Evolutionary conservation across 2,113 vertebrate species (phyloP).

Genomic region (cattle (Bos taurus)): DNA sequence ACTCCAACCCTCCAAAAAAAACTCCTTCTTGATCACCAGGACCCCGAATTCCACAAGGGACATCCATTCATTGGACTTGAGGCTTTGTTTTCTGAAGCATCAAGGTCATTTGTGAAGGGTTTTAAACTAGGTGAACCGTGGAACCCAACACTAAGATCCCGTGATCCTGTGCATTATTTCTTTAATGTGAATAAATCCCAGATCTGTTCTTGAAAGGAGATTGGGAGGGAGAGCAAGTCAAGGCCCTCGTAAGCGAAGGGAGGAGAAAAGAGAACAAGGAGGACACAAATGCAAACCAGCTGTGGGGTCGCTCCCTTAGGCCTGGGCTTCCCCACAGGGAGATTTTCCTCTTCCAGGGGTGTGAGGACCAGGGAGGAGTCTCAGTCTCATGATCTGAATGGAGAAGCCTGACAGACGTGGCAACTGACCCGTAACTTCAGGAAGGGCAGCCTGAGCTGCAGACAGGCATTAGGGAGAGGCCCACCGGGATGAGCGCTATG

Average conservation of each 20-base stretch:
- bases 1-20: not conserved
- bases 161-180: not conserved
- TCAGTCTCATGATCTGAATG: not conserved
- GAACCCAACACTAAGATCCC: not conserved
- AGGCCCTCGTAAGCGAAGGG: not conserved
- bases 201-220: not conserved
- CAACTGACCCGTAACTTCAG: not conserved
- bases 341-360: not conserved
- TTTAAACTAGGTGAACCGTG: not conserved
- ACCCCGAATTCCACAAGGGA: not conserved
- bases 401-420: not conserved
- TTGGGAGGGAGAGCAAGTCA: not conserved
- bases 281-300: rapidly evolving
- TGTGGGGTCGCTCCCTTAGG: not conserved
- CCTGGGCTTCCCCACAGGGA: not conserved
- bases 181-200: not conserved
- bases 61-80: not conserved
- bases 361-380: not conserved
- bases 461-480: not conserved
- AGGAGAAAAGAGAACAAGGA: not conserved
- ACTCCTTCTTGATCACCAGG: not conserved
- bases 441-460: not conserved
- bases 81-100: not conserved
- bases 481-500: rapidly evolving
- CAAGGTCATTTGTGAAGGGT: not conserved